These are phyloP conservation scores for Stomorhina lunata DNA, from an alignment of 2,888 invertebrate species.

Conservation along the genomic window DNA sequence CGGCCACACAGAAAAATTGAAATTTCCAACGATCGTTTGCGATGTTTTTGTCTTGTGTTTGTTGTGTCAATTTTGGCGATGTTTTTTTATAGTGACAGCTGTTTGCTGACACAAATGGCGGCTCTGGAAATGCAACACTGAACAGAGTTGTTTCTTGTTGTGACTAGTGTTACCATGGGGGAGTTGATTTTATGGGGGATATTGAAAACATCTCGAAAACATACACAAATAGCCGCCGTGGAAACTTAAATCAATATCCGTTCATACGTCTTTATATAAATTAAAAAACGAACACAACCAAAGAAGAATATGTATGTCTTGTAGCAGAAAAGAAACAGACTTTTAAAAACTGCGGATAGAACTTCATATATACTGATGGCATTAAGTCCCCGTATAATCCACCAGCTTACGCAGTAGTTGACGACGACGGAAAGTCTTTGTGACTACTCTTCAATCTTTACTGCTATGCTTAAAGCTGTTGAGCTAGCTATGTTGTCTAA, in stretches of 20 bases:
- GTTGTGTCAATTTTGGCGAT: slow-evolving; percentile 16
- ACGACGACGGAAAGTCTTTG: neutral
- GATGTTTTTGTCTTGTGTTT: slow-evolving; percentile 52
- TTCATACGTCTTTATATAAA: too few species aligned
- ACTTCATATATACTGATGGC: neutral
- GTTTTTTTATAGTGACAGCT: slow-evolving; percentile 48
- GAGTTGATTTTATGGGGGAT: too few species aligned
- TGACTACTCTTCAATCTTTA: neutral
- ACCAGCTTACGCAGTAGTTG: neutral
- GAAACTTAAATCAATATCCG: too few species aligned
- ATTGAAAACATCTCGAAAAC: too few species aligned
- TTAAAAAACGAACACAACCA: too few species aligned
- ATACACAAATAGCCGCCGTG: too few species aligned
- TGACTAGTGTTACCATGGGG: neutral
- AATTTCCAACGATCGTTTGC: slow-evolving; percentile 67
- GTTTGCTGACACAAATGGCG: slow-evolving; percentile 16
- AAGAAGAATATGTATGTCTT: too few species aligned
- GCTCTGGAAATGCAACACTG: slow-evolving; percentile 28
- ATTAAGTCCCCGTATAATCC: neutral
- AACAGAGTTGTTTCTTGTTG: neutral
- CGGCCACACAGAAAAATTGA: slow-evolving; percentile 64
- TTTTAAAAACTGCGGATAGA: neutral
- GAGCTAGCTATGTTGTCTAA: too few species aligned
- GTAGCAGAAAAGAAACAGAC: too few species aligned
- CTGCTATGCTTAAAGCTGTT: neutral